Conservation (phyloP, 2,113 vertebrate genomes). For the Meriones unguiculatus region DNA sequence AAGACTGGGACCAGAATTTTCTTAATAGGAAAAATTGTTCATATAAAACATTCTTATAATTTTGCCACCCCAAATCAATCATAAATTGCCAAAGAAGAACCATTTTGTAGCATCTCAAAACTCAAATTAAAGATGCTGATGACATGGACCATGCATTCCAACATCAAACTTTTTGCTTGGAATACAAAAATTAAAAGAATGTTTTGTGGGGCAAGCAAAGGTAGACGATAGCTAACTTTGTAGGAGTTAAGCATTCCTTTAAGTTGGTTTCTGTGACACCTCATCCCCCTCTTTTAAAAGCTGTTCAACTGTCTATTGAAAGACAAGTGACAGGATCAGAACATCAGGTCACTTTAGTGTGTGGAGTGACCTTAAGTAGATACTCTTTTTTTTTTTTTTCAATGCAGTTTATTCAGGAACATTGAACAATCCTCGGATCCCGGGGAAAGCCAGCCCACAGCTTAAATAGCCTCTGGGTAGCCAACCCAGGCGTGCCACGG, state of each 20-base stretch:
- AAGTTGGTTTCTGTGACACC: not conserved
- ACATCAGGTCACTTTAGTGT: not conserved
- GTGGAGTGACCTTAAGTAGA: not conserved
- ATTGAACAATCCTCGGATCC: no score
- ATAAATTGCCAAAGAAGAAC: not conserved
- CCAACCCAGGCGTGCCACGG: no score
- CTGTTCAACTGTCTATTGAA: not conserved
- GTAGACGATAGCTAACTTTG: not conserved
- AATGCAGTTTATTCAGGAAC: no score
- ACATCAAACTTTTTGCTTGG: not conserved
- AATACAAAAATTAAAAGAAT: not conserved
- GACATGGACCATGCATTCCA: not conserved
- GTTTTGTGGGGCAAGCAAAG: fast-evolving
- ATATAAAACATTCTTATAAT: not conserved
- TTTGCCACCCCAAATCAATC: not conserved
- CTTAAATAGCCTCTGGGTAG: no score
- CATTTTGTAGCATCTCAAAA: not conserved
- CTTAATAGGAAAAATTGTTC: not conserved
- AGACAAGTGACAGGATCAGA: not conserved
- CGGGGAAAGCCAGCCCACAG: no score
- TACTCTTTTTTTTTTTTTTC: no score
- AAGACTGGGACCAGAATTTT: not conserved
- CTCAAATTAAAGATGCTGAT: not conserved
- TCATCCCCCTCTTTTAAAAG: not conserved
- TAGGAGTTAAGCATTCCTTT: not conserved